Evolutionary conservation across 1,140 invertebrate genomes (phyloP).

Genomic region (Colletes gigas): DNA sequence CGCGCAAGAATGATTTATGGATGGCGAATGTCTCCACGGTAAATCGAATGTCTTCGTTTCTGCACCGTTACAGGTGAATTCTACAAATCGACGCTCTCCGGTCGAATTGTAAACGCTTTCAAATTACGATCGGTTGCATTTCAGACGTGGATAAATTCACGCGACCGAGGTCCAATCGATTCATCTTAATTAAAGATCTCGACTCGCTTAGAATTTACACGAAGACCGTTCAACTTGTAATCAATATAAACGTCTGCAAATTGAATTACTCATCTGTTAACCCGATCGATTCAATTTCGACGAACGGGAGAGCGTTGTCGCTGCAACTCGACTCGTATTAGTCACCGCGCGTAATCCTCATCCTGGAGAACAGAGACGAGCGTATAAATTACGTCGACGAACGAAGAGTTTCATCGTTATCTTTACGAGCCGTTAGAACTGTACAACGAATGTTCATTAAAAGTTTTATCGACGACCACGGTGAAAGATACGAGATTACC

Average conservation of each 20-base stretch:
- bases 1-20: neutral
- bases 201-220: too few relatives aligned
- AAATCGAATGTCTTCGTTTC: neutral
- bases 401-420: constrained; percentile 16
- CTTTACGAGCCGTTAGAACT: constrained; percentile 6
- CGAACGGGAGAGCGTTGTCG: too few relatives aligned
- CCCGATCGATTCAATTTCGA: too few relatives aligned
- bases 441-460: constrained; percentile 48
- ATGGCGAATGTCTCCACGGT: neutral
- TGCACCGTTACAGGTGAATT: neutral
- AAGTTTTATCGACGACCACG: constrained; percentile 16
- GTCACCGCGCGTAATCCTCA: neutral
- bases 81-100: neutral
- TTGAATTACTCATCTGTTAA: too few relatives aligned
- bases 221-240: too few relatives aligned
- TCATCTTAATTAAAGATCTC: too few relatives aligned
- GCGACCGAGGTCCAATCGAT: too few relatives aligned
- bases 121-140: too few relatives aligned
- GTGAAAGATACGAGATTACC: constrained; percentile 26
- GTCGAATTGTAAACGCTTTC: too few relatives aligned
- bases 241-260: too few relatives aligned
- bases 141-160: too few relatives aligned
- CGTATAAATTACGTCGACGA: constrained; percentile 33
- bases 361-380: neutral
- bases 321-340: neutral